A percentile compares a stretch with the other conserved stretches of the same genome.
Conservation (phyloP, 2,888 invertebrate genomes). For the Augochlorella aurata region DNA sequence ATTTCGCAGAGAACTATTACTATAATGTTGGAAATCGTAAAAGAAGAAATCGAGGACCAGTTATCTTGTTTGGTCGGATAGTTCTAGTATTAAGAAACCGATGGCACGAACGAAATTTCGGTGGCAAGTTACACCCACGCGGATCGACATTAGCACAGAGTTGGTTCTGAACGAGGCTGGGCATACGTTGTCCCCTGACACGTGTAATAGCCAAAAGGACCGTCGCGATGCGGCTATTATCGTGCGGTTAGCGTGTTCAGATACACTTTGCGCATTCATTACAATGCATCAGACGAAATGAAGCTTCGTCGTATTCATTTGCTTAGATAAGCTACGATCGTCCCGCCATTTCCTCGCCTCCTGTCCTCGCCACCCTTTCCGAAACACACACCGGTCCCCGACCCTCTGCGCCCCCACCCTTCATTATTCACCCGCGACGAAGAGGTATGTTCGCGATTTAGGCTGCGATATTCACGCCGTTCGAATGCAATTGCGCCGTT, state of each 20-base stretch:
- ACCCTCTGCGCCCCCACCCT: constrained; percentile 28
- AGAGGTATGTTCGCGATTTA: constrained; percentile 69
- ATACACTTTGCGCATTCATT: constrained; percentile 77
- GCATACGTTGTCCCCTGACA: constrained; percentile 44
- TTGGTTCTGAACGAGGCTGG: constrained; percentile 25
- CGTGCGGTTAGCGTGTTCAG: constrained; percentile 74
- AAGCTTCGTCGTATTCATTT: constrained; percentile 78
- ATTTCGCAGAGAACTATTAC: too few species aligned
- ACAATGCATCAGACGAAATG: constrained; percentile 78
- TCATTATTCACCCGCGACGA: constrained; percentile 71
- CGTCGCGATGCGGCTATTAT: constrained; percentile 50
- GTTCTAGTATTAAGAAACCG: too few species aligned
- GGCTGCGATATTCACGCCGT: constrained; percentile 58
- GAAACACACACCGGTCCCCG: constrained; percentile 29
- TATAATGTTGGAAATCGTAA: too few species aligned
- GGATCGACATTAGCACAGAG: constrained; percentile 15
- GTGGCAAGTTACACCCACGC: neutral
- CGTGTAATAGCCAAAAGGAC: constrained; percentile 49
- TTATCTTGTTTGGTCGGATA: too few species aligned
- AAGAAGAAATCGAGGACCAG: too few species aligned
- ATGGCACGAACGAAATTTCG: neutral
- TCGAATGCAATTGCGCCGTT: constrained; percentile 30
- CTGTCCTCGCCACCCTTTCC: constrained; percentile 51
- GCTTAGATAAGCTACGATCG: constrained; percentile 77
- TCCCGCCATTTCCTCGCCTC: constrained; percentile 50